A percentile compares a stretch with the other conserved stretches of the same genome.
Conservation (phyloP, 2,797 vertebrate genomes). For the Labroides dimidiatus region DNA sequence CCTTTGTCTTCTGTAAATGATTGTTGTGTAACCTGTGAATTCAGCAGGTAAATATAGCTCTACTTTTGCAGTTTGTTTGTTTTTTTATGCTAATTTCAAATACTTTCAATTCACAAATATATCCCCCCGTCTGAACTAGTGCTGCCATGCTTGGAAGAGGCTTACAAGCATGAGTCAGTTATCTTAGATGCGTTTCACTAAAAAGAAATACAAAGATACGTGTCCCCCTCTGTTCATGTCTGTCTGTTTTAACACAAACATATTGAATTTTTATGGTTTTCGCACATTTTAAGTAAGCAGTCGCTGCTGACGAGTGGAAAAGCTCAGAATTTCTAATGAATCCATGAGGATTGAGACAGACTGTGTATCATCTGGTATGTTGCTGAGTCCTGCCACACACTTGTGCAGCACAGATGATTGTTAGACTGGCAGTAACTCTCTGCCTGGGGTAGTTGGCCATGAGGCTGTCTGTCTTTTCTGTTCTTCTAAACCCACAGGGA, state of each 20-base stretch:
- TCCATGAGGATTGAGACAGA: constrained; percentile 4
- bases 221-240: neutral
- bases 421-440: constrained; percentile 49
- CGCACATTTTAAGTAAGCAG: neutral
- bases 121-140: neutral
- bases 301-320: neutral
- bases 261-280: neutral
- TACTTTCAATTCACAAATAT: neutral
- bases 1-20: too few species aligned
- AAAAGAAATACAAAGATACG: neutral
- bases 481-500: constrained; percentile 53
- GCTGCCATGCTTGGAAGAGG: neutral
- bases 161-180: neutral
- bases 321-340: neutral
- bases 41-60: neutral
- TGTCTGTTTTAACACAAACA: neutral
- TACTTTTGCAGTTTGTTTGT: neutral
- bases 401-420: constrained; percentile 28
- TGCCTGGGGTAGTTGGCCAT: constrained; percentile 26
- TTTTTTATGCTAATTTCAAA: neutral
- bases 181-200: neutral
- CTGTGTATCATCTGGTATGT: constrained; percentile 9
- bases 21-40: too few species aligned
- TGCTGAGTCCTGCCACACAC: constrained; percentile 2
- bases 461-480: constrained; percentile 41